phyloP scores from a whole-genome alignment of 2,888 invertebrate genomes.

The Ceriagrion tenellum region DNA sequence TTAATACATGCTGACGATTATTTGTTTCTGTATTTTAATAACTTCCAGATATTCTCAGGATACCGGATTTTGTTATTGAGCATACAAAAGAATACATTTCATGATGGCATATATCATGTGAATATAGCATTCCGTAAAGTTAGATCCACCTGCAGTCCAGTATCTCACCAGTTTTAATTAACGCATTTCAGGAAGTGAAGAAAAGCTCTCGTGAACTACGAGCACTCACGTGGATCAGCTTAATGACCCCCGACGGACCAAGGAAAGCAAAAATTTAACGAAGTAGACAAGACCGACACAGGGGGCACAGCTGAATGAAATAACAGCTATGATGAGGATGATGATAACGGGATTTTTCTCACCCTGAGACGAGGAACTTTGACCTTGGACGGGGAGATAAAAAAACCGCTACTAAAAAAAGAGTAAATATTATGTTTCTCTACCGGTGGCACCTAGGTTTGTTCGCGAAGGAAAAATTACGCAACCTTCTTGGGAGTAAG shows the following conservation, averaged over 20 bases:
- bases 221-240: neutral
- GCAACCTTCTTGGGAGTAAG: neutral
- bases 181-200: neutral
- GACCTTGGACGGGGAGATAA: neutral
- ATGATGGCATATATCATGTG: too few relatives aligned
- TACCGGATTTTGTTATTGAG: too few relatives aligned
- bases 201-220: neutral
- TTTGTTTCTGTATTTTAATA: too few relatives aligned
- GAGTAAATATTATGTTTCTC: neutral
- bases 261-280: neutral
- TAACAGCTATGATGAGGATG: neutral
- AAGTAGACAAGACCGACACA: neutral
- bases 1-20: too few relatives aligned
- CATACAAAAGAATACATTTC: too few relatives aligned
- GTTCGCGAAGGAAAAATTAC: neutral
- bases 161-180: neutral
- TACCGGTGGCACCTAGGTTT: neutral
- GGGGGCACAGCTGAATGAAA: neutral
- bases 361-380: neutral
- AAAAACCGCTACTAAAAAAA: neutral
- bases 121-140: too few relatives aligned
- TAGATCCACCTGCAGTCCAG: too few relatives aligned
- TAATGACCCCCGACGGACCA: neutral
- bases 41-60: too few relatives aligned
- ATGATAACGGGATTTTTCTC: conserved; percentile 13